Base-by-base conservation (phyloP, 2,888 invertebrate genomes). In the Eupithecia abbreviata region DNA sequence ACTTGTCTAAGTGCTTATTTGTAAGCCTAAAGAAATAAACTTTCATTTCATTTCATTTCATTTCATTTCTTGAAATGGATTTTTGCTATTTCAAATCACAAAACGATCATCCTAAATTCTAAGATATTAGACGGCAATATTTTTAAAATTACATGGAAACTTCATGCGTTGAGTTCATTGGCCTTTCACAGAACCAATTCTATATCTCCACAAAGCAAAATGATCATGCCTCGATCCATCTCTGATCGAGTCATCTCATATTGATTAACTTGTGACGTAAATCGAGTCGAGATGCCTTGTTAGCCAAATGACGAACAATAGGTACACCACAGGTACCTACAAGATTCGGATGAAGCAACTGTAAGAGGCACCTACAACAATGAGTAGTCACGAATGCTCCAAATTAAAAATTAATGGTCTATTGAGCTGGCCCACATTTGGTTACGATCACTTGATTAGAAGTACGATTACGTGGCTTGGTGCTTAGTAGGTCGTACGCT, bases 211-310 rank as follows among this genome's bases (percentile, higher is more conserved):
- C 9, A 67, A 43, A 67, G 15, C 15, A 5, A 67, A 66, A 45
- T n/a, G 10, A 2, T 43, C 15, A 15, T 43, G 3, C 62, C 73
- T 78, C 41, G 49, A 62, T 73, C n/a, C 73, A n/a, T 78, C 80
- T 79, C 87, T 67, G 72, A 55, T 51, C 68, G 10, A 73, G 82
- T 83, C 82, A 79, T 85, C 84, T 83, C 85, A 90, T 90, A 91
- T 80, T 91, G 91, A 92, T 92, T 90, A 88, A 86, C 88, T 91
- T 81, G 86, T 91, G 91, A 92, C 92, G 89, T 90, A 92, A 93
- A 89, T 91, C 92, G 90, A 91, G 90, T 91, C 91, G 82, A 85
- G 85, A 85, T 84, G 85, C 72, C 89, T 88, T 87, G 90, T 90
- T 88, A 86, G 84, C 69, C 83, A 76, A 78, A 76, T 72, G 80